Conservation (phyloP, 2,797 vertebrate species). For the Cynopterus sphinx region DNA sequence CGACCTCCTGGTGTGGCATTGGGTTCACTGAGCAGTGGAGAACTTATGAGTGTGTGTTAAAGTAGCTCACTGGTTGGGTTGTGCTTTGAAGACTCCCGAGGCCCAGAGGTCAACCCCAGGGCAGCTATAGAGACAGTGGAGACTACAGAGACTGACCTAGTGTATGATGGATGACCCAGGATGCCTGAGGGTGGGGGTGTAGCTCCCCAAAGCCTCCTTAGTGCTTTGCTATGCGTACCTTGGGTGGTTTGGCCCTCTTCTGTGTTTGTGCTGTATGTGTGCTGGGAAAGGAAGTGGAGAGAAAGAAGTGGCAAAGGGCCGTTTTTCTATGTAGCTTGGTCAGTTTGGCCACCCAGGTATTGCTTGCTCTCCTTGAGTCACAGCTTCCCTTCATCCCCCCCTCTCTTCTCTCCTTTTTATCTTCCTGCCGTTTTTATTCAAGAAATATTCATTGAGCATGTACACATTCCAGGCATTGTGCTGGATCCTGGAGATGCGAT, state of each 20-base stretch:
- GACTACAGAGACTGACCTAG: not conserved
- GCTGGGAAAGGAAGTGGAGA: not conserved
- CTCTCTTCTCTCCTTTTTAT: accelerated
- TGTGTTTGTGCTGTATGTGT: not conserved
- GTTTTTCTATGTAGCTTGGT: not conserved
- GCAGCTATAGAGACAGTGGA: not conserved
- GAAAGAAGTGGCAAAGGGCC: not conserved
- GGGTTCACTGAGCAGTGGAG: not conserved
- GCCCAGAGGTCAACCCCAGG: not conserved
- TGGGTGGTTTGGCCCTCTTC: not conserved
- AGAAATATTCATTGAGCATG: not conserved
- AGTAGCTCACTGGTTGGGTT: not conserved
- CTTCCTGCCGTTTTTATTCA: not conserved
- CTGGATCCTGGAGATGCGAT: not conserved
- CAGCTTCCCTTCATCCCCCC: not conserved
- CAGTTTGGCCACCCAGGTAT: not conserved
- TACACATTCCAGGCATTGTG: not conserved
- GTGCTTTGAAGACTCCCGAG: not conserved
- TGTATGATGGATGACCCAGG: not conserved
- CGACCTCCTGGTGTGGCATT: not conserved
- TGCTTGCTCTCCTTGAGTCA: not conserved
- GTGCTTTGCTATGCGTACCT: not conserved
- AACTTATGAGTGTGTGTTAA: not conserved
- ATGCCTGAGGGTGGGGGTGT: accelerated
- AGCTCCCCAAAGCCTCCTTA: not conserved